Evolutionary conservation across 2,113 vertebrate species (phyloP), one percentile per base, ranked within the genome.

Genomic region (Phyllopteryx taeniolatus): DNA sequence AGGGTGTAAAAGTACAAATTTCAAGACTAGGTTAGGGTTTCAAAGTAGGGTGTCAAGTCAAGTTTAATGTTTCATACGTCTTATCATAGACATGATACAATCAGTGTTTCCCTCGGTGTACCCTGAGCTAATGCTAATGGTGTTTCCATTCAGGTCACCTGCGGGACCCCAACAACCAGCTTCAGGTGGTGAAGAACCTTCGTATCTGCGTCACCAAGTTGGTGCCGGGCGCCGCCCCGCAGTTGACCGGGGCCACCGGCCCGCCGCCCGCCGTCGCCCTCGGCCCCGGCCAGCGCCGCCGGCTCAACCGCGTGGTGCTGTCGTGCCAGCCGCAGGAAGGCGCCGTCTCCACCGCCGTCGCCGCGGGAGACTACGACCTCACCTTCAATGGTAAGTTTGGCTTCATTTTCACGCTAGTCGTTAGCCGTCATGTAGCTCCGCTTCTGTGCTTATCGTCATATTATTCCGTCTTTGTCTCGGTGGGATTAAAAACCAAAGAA

Each of bases 91-190:
- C 35, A 39, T 6, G 35, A 39, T 39, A 2, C 35, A 39, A 39
- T 39, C 35, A 39, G 35, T 39, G 35, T 39, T 6, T 39, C 6
- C 35, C 35, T 39, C 6, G 3, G 35, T 39, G 35, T 5, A 39
- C 35, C 35, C 35, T 39, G 35, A 56, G 53, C 53, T 10, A n/a
- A 22, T 22, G 53, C 14, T 19, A 19, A 19, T 8, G n/a, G 8
- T 22, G 20, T 56, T 56, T n/a, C 20, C 14, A 8, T 33, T 15
- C 59, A 94, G 93, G 93, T 76, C 97, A 99, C 80, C 94, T 99
- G 92, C 93, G 96, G 86, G 98, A 99, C 91, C 96, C 98, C 68
- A 98, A 95, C 92, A 99, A 99, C 90, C 97, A 98, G 79, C 91
- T 96, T 82, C 96, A 97, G 51, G 83, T 94, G 70, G 96, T 99